A percentile compares a stretch with the other conserved stretches of the same genome.
Evolutionary conservation across 2,797 vertebrate species (phyloP).

Genomic region (Syngnathus rostellatus): DNA sequence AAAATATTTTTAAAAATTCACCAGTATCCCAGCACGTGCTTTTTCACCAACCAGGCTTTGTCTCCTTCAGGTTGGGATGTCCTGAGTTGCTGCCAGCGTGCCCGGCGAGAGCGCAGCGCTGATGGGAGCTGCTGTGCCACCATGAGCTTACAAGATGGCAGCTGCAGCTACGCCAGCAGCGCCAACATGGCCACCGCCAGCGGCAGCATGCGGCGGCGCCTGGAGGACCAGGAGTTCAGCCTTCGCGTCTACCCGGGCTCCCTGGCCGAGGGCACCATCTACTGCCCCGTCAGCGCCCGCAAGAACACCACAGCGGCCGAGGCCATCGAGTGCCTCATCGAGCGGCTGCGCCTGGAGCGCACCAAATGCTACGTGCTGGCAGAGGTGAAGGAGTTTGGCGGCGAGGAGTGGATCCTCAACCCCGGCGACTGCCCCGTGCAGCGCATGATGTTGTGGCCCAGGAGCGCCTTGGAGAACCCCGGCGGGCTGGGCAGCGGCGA

Average conservation of each 20-base stretch:
- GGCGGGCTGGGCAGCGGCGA: conserved; percentile 72
- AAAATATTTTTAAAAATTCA: no score
- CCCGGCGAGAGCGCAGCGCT: conserved; percentile 61
- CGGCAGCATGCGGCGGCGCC: conserved; percentile 80
- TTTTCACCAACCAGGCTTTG: not conserved
- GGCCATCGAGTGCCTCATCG: conserved; percentile 87
- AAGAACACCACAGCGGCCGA: conserved; percentile 89
- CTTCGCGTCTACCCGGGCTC: conserved; percentile 87
- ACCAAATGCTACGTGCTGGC: conserved; percentile 90
- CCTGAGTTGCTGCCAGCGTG: conserved; percentile 64
- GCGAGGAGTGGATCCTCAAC: conserved; percentile 98
- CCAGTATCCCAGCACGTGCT: no score
- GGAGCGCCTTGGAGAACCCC: conserved; percentile 87
- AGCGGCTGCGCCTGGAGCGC: conserved; percentile 80
- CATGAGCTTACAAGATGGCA: conserved; percentile 94
- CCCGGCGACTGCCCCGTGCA: conserved; percentile 91
- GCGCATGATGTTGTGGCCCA: conserved; percentile 95
- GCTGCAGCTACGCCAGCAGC: conserved; percentile 68
- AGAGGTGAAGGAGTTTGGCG: conserved; percentile 95
- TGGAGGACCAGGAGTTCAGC: conserved; percentile 88
- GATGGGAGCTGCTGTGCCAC: conserved; percentile 85
- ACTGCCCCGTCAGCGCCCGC: conserved; percentile 84
- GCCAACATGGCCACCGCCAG: conserved; percentile 48
- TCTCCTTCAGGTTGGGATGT: conserved; percentile 68
- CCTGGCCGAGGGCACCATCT: conserved; percentile 90